These are phyloP conservation scores for Drosophila lacicola DNA, from an alignment of 2,888 invertebrate species.

Conservation along the genomic window DNA sequence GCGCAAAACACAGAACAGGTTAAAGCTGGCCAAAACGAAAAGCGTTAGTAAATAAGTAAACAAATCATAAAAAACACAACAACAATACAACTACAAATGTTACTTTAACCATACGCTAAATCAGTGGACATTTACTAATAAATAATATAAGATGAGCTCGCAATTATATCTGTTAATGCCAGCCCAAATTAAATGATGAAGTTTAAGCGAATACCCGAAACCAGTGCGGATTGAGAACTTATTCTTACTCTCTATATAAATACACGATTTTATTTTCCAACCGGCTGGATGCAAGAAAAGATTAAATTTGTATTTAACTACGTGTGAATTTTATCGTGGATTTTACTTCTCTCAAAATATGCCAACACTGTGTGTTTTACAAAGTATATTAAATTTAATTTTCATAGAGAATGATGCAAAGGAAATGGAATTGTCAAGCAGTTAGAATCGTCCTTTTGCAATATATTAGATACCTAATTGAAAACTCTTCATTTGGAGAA, in stretches of 20 bases:
- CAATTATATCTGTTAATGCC: constrained; percentile 8
- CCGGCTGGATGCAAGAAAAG: too few species aligned
- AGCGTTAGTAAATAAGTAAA: constrained; percentile 61
- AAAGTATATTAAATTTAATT: too few species aligned
- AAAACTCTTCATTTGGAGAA: too few species aligned
- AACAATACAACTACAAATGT: constrained; percentile 42
- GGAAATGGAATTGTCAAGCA: background rate
- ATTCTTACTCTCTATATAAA: background rate
- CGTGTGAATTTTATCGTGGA: too few species aligned
- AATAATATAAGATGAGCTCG: constrained; percentile 2
- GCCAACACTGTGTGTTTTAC: background rate
- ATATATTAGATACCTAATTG: too few species aligned
- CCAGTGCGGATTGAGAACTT: constrained; percentile 39
- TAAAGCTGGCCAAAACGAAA: constrained; percentile 44
- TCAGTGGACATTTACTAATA: constrained; percentile 15
- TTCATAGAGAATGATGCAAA: too few species aligned
- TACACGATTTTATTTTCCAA: background rate
- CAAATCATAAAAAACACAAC: constrained; percentile 27
- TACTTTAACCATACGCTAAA: constrained; percentile 24
- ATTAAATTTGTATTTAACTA: too few species aligned
- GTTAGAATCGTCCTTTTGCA: background rate
- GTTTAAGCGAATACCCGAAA: constrained; percentile 42
- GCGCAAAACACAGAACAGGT: constrained; percentile 47
- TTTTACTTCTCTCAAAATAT: background rate
- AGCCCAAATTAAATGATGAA: constrained; percentile 8